These are phyloP conservation scores for Isurus oxyrinchus DNA, from an alignment of 2,113 vertebrate species.

Conservation along the genomic window DNA sequence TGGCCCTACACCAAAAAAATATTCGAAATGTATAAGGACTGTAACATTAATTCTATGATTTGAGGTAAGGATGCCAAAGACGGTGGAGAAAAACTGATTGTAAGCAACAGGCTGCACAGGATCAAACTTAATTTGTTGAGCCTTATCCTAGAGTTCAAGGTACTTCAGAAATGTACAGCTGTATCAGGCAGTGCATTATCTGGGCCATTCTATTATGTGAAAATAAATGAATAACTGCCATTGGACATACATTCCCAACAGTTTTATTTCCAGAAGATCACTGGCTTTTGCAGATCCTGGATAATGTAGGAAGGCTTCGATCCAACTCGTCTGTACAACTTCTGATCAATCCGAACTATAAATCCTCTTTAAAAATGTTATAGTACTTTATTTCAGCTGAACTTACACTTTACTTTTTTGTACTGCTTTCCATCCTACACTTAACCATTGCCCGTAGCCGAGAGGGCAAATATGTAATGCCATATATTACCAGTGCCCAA, in stretches of 20 bases:
- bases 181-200: neutral
- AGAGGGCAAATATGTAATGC: neutral
- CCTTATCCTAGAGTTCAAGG: neutral
- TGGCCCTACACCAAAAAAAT: neutral
- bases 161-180: neutral
- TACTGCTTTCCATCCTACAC: neutral
- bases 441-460: neutral
- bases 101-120: neutral
- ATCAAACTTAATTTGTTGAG: neutral
- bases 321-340: neutral
- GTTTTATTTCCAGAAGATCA: neutral
- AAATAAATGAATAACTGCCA: constrained; percentile 20
- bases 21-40: neutral
- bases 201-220: neutral
- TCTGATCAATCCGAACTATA: neutral
- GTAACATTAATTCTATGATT: neutral
- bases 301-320: neutral
- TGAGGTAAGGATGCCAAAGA: neutral
- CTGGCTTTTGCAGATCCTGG: neutral
- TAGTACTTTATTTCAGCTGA: neutral
- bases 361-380: neutral
- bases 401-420: neutral
- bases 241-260: constrained; percentile 1
- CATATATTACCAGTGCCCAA: neutral
- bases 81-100: neutral